Evolutionary conservation across 2,797 vertebrate species (phyloP).

Genomic region (Apogon hyalosoma): DNA sequence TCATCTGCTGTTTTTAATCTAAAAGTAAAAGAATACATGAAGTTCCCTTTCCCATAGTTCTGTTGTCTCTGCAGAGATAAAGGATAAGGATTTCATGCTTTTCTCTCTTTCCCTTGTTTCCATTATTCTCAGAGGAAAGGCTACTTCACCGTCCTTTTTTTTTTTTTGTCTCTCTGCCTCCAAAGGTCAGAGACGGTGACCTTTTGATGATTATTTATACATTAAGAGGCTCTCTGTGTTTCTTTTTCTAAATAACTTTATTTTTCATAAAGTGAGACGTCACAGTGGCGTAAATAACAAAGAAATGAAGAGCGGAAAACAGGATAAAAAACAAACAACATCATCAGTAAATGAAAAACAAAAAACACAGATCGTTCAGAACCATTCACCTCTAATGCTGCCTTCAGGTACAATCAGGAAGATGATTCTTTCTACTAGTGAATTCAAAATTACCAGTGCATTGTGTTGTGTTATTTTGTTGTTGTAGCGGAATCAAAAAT

Average conservation of each 20-base stretch:
- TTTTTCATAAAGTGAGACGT: too few relatives aligned
- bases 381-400: too few relatives aligned
- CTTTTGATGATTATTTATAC: constrained; percentile 1
- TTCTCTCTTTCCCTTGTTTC: neutral
- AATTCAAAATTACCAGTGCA: too few relatives aligned
- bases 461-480: too few relatives aligned
- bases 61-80: neutral
- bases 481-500: too few relatives aligned
- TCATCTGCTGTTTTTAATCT: neutral
- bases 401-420: too few relatives aligned
- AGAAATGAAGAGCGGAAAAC: too few relatives aligned
- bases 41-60: neutral
- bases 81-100: neutral
- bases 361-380: too few relatives aligned
- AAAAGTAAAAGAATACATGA: neutral
- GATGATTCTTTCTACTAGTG: too few relatives aligned
- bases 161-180: neutral
- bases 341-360: too few relatives aligned
- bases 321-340: too few relatives aligned
- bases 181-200: constrained; percentile 1
- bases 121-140: neutral
- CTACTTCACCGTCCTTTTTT: neutral
- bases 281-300: too few relatives aligned
- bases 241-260: neutral
- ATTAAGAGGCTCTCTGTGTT: neutral